Evolutionary conservation across 2,888 invertebrate species (phyloP).

Genomic region (Palloptera scutellata): DNA sequence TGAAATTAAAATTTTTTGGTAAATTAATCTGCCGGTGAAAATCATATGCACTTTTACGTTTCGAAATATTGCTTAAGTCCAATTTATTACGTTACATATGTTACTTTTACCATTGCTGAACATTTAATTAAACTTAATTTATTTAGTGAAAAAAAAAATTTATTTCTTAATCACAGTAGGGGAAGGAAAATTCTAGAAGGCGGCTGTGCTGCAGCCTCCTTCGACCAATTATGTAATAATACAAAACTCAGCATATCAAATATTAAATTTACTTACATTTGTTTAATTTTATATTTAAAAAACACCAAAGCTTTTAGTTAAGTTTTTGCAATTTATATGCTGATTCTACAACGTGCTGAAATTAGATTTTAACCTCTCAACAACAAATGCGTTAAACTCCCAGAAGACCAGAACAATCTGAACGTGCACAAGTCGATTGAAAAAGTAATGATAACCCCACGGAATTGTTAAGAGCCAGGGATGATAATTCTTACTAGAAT

Average conservation of each 20-base stretch:
- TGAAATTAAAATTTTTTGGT: too few relatives aligned
- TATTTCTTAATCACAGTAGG: not conserved
- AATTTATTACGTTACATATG: too few relatives aligned
- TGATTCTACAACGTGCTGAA: conserved; percentile 35
- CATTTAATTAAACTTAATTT: too few relatives aligned
- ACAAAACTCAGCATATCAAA: not conserved
- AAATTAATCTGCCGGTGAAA: too few relatives aligned
- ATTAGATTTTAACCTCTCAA: conserved; percentile 29
- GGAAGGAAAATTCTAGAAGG: conserved; percentile 1
- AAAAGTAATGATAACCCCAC: too few relatives aligned
- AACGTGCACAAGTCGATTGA: conserved; percentile 11
- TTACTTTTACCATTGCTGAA: too few relatives aligned
- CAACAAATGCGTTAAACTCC: conserved; percentile 30
- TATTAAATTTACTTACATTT: conserved; percentile 34
- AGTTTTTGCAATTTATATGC: conserved; percentile 6
- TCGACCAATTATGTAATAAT: not conserved
- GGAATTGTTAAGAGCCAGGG: too few relatives aligned
- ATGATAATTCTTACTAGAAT: too few relatives aligned
- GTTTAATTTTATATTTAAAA: not conserved
- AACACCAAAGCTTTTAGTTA: conserved; percentile 6
- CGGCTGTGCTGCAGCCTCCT: not conserved
- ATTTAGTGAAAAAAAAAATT: too few relatives aligned
- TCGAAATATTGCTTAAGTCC: too few relatives aligned
- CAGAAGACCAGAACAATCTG: conserved; percentile 41
- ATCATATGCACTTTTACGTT: too few relatives aligned